Conservation (phyloP, 2,888 invertebrate species). For the Drosophila limbata region DNA sequence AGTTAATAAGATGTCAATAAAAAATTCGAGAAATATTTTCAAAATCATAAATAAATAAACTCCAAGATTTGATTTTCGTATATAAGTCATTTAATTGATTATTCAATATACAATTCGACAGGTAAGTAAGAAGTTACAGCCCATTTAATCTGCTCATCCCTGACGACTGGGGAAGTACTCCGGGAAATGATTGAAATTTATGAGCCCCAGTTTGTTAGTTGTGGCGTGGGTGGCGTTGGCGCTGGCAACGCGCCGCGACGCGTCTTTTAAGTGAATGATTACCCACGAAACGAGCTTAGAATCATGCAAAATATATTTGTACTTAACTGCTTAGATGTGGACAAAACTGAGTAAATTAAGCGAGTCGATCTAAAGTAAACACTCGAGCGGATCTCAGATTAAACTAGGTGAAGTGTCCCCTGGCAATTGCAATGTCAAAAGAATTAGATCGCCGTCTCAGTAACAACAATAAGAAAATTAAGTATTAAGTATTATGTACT, state of each 20-base stretch:
- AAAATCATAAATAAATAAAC: background rate
- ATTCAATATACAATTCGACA: background rate
- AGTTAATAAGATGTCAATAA: too few relatives aligned
- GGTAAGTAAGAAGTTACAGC: background rate
- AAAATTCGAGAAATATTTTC: background rate
- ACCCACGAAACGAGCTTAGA: conserved; percentile 51
- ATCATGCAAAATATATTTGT: conserved; percentile 60
- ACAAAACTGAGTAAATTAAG: conserved; percentile 46
- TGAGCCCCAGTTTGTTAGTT: conserved; percentile 39
- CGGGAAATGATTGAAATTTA: conserved; percentile 37
- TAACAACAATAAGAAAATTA: background rate
- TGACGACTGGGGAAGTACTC: conserved; percentile 1
- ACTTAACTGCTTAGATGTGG: conserved; percentile 28
- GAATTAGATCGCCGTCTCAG: conserved; percentile 26
- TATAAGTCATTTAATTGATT: background rate
- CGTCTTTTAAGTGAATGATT: conserved; percentile 75
- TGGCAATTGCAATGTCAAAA: conserved; percentile 32
- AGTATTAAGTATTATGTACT: background rate
- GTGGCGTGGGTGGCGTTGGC: conserved; percentile 36
- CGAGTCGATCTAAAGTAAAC: conserved; percentile 14
- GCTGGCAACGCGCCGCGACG: conserved; percentile 32
- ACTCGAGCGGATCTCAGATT: conserved; percentile 8
- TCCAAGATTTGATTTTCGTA: background rate
- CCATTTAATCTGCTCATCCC: conserved; percentile 34
- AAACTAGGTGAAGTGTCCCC: conserved; percentile 32